Evolutionary conservation across 2,113 vertebrate species (phyloP).

Genomic region (Tetraodon nigroviridis): DNA sequence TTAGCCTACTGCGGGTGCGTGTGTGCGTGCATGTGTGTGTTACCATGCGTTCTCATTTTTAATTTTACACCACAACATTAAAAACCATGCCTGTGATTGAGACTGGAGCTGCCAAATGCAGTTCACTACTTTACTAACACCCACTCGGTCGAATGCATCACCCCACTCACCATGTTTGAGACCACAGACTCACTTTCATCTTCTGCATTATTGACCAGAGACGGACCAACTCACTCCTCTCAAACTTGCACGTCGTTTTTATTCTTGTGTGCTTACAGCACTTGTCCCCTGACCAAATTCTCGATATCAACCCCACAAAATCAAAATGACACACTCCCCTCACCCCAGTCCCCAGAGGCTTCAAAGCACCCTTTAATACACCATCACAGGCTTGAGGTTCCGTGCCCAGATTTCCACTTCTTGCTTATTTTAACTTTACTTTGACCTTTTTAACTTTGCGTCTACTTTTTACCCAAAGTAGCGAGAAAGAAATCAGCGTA

Average conservation of each 20-base stretch:
- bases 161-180: neutral
- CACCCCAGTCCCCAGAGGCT: slow-evolving; percentile 29
- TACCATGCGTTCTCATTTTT: neutral
- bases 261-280: slow-evolving; percentile 22
- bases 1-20: neutral
- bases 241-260: slow-evolving; percentile 14
- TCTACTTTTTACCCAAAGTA: slow-evolving; percentile 21
- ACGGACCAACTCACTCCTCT: slow-evolving; percentile 17
- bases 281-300: slow-evolving; percentile 18
- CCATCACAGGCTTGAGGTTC: slow-evolving; percentile 28
- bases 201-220: slow-evolving; percentile 28
- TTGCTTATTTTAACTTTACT: slow-evolving; percentile 47
- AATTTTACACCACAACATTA: slow-evolving; percentile 3
- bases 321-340: slow-evolving; percentile 24
- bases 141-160: neutral
- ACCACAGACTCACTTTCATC: slow-evolving; percentile 29
- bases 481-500: slow-evolving; percentile 26
- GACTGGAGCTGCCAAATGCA: slow-evolving; percentile 3
- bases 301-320: slow-evolving; percentile 18
- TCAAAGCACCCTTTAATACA: slow-evolving; percentile 35
- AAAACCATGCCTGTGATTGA: slow-evolving; percentile 8
- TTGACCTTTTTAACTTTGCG: slow-evolving; percentile 4
- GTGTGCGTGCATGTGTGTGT: neutral
- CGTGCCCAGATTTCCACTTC: slow-evolving; percentile 34
- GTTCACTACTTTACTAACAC: slow-evolving; percentile 31